Base-by-base conservation (phyloP, 1,140 invertebrate genomes). In the Triops longicaudatus region DNA sequence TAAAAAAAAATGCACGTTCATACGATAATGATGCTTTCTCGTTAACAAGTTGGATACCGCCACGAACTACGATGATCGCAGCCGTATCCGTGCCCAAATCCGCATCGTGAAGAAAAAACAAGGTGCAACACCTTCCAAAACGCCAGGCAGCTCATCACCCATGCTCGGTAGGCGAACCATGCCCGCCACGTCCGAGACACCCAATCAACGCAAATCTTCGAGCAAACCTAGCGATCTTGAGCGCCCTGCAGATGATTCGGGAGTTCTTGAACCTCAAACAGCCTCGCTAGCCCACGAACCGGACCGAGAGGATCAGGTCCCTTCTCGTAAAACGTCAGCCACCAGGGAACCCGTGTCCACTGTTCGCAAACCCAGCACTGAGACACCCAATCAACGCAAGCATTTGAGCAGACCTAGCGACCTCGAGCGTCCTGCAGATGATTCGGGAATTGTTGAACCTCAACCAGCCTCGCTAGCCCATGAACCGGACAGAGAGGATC, bases 31-130 rank as follows among this genome's bases (percentile, higher is more conserved):
- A 22, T 27, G 41, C 9, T 28, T 74, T n/a, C 28, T 28, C 71
- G 6, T 79, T 80, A 88, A 87, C 80, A 84, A 91, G 88, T 84
- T 92, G 82, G 90, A 92, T 83, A 90, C 89, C 81, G 88, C 91
- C 41, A 87, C 87, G 28, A 88, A 88, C 76, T 93, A 93, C 81
- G 91, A 93, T 80, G 86, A 91, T 80, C 84, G 91, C 77, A 87
- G 90, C 74, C 86, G 90, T 77, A 91, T 93, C 76, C 86, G 92
- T 79, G 87, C 90, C 10, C 91, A 92, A 83, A 91, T 93, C 76
- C 85, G 91, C 79, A 81, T 89, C 10, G 88, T 91, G 27, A 82
- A 82, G 73, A 79, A 76, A 41, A 72, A 78, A 43, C 78, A 43
- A 75, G 44, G 74, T 1, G 1, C 26, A 31, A 75, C 12, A 11